Evolutionary conservation across 1,140 invertebrate genomes (phyloP).

Genomic region (Camponotus floridanus): DNA sequence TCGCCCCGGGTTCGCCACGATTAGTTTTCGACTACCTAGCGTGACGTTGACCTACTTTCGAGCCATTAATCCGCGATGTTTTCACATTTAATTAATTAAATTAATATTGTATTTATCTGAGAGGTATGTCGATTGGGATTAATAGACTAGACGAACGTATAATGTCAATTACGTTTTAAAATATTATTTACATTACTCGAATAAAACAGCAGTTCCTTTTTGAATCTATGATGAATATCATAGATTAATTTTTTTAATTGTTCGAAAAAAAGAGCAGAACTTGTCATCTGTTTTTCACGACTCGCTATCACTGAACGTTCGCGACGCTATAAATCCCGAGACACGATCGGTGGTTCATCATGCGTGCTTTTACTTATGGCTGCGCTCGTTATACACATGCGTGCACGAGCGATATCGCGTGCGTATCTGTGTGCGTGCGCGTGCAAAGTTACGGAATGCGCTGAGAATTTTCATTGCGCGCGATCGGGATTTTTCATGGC

Average conservation of each 20-base stretch:
- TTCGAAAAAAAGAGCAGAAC: neutral
- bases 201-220: neutral
- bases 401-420: neutral
- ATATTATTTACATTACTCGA: neutral
- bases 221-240: neutral
- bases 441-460: constrained; percentile 8
- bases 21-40: constrained; percentile 50
- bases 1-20: neutral
- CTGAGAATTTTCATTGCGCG: constrained; percentile 44
- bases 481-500: constrained; percentile 28
- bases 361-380: constrained; percentile 32
- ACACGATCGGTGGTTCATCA: neutral
- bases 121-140: neutral
- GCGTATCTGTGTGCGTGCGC: neutral
- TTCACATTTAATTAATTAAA: neutral
- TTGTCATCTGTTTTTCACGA: neutral
- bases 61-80: neutral
- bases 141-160: neutral
- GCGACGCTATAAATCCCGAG: constrained; percentile 33
- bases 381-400: constrained; percentile 29
- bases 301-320: constrained; percentile 8
- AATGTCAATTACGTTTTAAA: neutral
- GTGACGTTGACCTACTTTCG: constrained; percentile 40
- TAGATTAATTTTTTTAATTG: neutral
- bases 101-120: constrained; percentile 15